Evolutionary conservation across 2,888 invertebrate species (phyloP), one percentile per base, ranked within the genome.

Genomic region (Troilus luridus): DNA sequence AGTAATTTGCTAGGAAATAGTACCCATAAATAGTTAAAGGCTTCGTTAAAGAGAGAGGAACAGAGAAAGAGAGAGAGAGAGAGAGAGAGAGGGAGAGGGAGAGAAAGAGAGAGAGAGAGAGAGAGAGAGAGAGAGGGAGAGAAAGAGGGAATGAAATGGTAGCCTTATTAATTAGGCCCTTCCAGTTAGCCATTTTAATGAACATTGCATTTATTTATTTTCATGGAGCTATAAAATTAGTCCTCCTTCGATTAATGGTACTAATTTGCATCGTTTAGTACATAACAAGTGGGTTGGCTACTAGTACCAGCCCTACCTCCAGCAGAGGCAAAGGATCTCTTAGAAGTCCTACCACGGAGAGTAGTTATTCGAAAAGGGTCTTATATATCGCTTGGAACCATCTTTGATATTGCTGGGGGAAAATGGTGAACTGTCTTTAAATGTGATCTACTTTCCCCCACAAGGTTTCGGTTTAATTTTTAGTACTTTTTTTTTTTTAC

Each of bases 201-300:
- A 77, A 77, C 72, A 41, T 77, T 77, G 72, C 72, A 77, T 77
- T 77, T 77, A 77, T 77, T 77, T 77, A 77, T 77, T 77, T 41
- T 77, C 72, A 77, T 77, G 72, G 72, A 7, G 27, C 72, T 77
- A 77, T 77, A 77, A 77, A 77, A 77, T 77, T 77, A 77, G 41
- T 77, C 41, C 41, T 17, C 41, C 27, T 1, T 41, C 27, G 41
- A 77, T 77, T 77, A 77, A 77, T 77, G 72, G 72, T 41, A 77
- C 72, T 77, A 77, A 77, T 77, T 77, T 77, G 17, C 27, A 77
- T 27, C 72, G 17, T 77, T 41, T 41, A 41, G 72, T 27, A 10
- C 41, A 77, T 41, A 77, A 77, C 72, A 19, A 77, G 72, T 41
- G 72, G 8, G 8, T 41, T 41, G 41, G 41, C 41, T 41, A 41